Percentiles rank a stretch among this genome's conserved stretches.
These are phyloP conservation scores for Mercenaria mercenaria DNA, from an alignment of 1,140 invertebrate species.

Conservation along the genomic window DNA sequence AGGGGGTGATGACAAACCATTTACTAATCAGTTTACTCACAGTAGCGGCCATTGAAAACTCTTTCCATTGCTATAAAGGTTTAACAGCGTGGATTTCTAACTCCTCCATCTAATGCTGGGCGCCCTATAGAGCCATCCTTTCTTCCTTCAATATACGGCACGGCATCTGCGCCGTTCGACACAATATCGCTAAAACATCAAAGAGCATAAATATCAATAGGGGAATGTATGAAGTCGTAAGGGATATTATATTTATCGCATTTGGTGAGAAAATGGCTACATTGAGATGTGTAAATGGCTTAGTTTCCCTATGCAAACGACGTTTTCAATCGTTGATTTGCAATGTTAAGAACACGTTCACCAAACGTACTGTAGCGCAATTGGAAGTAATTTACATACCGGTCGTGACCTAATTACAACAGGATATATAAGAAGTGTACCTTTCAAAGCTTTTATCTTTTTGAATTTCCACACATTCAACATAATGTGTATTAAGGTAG, in stretches of 20 bases:
- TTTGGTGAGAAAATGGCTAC: slow-evolving; percentile 64
- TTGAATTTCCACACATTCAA: too few relatives aligned
- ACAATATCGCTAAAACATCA: slow-evolving; percentile 64
- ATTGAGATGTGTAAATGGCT: slow-evolving; percentile 55
- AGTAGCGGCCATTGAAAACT: slow-evolving; percentile 35
- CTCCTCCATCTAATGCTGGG: slow-evolving; percentile 15
- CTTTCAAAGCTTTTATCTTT: too few relatives aligned
- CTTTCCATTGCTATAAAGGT: slow-evolving; percentile 32
- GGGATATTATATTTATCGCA: slow-evolving; percentile 76
- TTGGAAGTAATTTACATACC: neutral
- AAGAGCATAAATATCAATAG: slow-evolving; percentile 58
- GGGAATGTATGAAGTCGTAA: slow-evolving; percentile 54
- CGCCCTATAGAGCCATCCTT: slow-evolving; percentile 33
- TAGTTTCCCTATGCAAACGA: slow-evolving; percentile 14
- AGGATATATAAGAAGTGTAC: neutral
- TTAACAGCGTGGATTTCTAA: slow-evolving; percentile 4
- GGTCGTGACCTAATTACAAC: neutral
- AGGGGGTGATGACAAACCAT: slow-evolving; percentile 61
- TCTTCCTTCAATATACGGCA: slow-evolving; percentile 49
- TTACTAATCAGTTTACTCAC: slow-evolving; percentile 59
- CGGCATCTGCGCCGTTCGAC: slow-evolving; percentile 56
- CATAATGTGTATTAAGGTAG: too few relatives aligned
- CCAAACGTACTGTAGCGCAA: neutral
- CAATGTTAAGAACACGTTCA: neutral
- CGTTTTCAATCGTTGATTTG: slow-evolving; percentile 21